Evolutionary conservation across 2,888 invertebrate genomes (phyloP).

Genomic region (Fragum sueziense): DNA sequence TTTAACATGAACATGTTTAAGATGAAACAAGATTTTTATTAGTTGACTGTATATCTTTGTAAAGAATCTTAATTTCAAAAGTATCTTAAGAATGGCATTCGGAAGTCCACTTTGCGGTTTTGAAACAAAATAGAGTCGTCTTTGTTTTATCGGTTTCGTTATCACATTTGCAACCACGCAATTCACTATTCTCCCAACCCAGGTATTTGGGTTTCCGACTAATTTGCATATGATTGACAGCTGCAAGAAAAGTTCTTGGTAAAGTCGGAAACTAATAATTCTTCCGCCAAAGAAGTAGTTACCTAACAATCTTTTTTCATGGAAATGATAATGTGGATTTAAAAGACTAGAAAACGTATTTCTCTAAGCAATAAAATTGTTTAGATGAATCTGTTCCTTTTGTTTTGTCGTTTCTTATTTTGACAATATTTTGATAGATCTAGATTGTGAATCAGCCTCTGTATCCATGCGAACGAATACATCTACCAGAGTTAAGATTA

Average conservation of each 20-base stretch:
- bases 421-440: too few relatives aligned
- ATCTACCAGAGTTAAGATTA: constrained; percentile 20
- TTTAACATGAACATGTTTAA: too few relatives aligned
- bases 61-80: not conserved
- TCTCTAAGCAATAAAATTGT: too few relatives aligned
- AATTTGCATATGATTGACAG: constrained; percentile 68
- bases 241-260: constrained; percentile 13
- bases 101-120: not conserved
- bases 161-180: not conserved
- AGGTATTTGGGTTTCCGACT: not conserved
- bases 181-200: constrained; percentile 10
- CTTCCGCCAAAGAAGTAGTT: constrained; percentile 39
- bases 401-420: too few relatives aligned
- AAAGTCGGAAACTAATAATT: not conserved
- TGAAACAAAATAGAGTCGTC: not conserved
- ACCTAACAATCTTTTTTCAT: too few relatives aligned
- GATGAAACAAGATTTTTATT: too few relatives aligned
- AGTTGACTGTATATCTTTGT: too few relatives aligned
- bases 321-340: too few relatives aligned
- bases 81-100: not conserved
- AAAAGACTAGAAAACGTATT: too few relatives aligned
- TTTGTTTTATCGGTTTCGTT: not conserved
- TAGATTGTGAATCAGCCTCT: constrained; percentile 51
- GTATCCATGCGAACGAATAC: constrained; percentile 52
- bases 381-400: too few relatives aligned